Evolutionary conservation across 2,888 invertebrate species (phyloP).

Genomic region (Meiosimyza decipiens): DNA sequence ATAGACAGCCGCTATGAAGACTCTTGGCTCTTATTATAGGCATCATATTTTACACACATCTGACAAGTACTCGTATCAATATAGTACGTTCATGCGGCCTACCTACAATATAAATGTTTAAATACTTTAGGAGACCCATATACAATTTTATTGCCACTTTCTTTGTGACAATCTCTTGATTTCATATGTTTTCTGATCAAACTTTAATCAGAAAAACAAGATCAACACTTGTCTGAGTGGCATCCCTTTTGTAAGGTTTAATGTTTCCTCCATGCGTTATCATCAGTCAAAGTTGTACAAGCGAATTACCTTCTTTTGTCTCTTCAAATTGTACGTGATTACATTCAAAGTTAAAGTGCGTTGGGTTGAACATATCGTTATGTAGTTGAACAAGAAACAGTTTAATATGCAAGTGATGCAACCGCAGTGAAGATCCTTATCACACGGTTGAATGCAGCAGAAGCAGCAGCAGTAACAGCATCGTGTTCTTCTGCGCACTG

Average conservation of each 20-base stretch:
- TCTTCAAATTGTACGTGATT: slow-evolving; percentile 27
- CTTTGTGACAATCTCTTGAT: slow-evolving; percentile 17
- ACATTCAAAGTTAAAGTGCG: background rate
- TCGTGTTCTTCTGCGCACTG: background rate
- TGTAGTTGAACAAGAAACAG: slow-evolving; percentile 44
- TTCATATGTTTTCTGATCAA: background rate
- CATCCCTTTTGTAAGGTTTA: slow-evolving; percentile 3
- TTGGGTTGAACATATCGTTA: background rate
- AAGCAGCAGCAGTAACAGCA: slow-evolving; percentile 12
- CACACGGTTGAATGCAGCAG: slow-evolving; percentile 8
- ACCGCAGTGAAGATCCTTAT: slow-evolving; percentile 37
- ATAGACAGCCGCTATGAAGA: too few relatives aligned
- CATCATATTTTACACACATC: too few relatives aligned
- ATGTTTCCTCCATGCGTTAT: background rate
- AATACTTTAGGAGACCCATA: slow-evolving; percentile 36
- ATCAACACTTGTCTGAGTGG: slow-evolving; percentile 26
- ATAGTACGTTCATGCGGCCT: too few relatives aligned
- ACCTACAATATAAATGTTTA: slow-evolving; percentile 32
- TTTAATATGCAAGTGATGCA: slow-evolving; percentile 64
- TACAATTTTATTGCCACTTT: slow-evolving; percentile 36
- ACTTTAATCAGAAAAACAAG: slow-evolving; percentile 5
- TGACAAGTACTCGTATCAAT: too few relatives aligned
- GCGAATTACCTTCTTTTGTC: background rate
- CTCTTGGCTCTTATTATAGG: too few relatives aligned
- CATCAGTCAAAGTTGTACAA: too few relatives aligned